These are phyloP conservation scores for Beroe ovata DNA, from an alignment of 37 sponge, comb jelly and placozoan genomes.

Conservation along the genomic window DNA sequence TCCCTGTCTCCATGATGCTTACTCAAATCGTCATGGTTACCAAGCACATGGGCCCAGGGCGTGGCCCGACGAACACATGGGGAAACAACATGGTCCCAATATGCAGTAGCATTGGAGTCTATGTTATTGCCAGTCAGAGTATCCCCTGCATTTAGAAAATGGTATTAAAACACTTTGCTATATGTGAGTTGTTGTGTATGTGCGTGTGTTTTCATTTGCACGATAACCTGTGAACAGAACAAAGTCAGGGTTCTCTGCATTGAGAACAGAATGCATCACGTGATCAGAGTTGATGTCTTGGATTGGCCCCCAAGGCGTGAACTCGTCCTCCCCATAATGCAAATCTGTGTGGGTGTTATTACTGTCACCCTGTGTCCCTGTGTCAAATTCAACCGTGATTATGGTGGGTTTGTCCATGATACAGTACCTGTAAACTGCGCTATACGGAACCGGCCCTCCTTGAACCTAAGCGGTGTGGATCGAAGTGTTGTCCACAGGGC, in stretches of 20 bases:
- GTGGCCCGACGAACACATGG: slow-evolving; percentile 69
- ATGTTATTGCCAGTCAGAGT: slow-evolving; percentile 73
- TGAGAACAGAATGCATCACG: slow-evolving; percentile 71
- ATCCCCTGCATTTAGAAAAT: slow-evolving; percentile 60
- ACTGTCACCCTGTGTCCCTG: too few species aligned
- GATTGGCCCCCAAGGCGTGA: slow-evolving; percentile 71
- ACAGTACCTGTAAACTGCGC: slow-evolving; percentile 69
- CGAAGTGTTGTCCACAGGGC: background rate
- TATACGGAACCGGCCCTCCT: slow-evolving; percentile 66
- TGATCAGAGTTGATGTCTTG: slow-evolving; percentile 73
- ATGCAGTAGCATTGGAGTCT: slow-evolving; percentile 69
- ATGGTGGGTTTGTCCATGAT: too few species aligned
- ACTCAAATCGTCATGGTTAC: slow-evolving; percentile 71
- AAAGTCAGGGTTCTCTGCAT: slow-evolving; percentile 69
- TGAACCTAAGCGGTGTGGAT: slow-evolving; percentile 17
- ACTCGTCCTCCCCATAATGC: slow-evolving; percentile 74
- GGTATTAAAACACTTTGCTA: background rate
- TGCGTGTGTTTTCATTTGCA: too few species aligned
- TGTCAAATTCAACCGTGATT: too few species aligned
- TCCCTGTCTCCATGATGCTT: slow-evolving; percentile 18
- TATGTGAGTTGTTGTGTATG: too few species aligned
- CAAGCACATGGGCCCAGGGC: slow-evolving; percentile 72
- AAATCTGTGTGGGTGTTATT: slow-evolving; percentile 19
- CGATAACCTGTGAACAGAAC: slow-evolving; percentile 72
- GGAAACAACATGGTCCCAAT: slow-evolving; percentile 69